Evolutionary conservation across 2,113 vertebrate species (phyloP).

Genomic region (Anguilla rostrata): DNA sequence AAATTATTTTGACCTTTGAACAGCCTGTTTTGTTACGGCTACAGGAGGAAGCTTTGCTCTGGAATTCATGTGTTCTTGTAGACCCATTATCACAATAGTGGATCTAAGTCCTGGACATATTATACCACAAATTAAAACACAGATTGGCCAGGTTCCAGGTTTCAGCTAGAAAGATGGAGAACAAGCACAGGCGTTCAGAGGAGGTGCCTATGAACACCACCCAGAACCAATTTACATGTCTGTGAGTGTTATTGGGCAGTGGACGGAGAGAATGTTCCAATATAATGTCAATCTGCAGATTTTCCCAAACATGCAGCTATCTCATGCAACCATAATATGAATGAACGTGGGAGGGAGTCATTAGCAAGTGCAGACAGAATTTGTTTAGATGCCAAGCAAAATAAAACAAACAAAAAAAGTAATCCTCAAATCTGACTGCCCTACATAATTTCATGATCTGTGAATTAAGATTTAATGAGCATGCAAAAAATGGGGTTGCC

Average conservation of each 20-base stretch:
- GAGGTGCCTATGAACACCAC: background rate
- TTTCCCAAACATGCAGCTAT: background rate
- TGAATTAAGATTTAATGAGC: background rate
- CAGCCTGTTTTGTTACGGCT: no score
- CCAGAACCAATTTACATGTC: background rate
- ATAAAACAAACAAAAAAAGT: background rate
- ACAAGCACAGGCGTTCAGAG: background rate
- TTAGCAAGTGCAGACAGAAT: background rate
- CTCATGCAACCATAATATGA: background rate
- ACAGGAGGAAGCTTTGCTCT: background rate
- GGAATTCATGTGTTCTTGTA: background rate
- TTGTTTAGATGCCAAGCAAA: conserved; percentile 1
- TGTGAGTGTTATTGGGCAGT: background rate
- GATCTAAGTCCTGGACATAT: background rate
- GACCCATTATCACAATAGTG: background rate
- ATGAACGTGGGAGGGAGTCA: background rate
- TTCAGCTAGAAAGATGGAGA: background rate
- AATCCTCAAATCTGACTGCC: background rate
- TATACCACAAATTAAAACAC: background rate
- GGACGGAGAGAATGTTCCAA: background rate
- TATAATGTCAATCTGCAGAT: background rate
- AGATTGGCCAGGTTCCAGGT: background rate
- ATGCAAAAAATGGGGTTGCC: conserved; percentile 34
- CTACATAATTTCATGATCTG: background rate
- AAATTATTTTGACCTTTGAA: no score